Conservation (phyloP, 2,797 vertebrate genomes). For the Odontamblyopus lacepedii region DNA sequence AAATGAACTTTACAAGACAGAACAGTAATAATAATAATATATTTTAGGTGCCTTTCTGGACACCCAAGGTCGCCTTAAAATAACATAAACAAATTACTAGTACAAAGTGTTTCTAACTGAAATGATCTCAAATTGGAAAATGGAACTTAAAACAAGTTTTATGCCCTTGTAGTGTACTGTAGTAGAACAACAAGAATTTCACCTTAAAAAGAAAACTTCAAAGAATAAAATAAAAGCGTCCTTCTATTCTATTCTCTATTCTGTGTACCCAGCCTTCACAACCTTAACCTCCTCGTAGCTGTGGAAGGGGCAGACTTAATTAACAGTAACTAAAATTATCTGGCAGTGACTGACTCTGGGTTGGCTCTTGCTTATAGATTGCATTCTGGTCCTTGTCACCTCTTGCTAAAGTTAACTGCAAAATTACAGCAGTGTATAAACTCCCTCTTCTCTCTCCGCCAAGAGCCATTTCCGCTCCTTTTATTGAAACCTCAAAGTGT, state of each 20-base stretch:
- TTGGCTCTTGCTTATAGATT: slow-evolving; percentile 7
- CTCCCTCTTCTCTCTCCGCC: slow-evolving; percentile 10
- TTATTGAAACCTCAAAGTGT: slow-evolving; percentile 18
- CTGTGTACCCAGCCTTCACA: neutral
- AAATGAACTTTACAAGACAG: no score
- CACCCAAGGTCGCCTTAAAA: no score
- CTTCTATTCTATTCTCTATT: neutral
- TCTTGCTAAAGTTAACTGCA: slow-evolving; percentile 1
- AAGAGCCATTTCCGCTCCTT: slow-evolving; percentile 15
- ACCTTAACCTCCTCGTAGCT: no score
- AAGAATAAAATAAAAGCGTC: neutral
- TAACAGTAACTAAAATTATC: neutral
- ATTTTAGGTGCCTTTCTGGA: no score
- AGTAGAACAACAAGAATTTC: neutral
- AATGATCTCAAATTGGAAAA: neutral
- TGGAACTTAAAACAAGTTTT: neutral
- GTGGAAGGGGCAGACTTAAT: neutral
- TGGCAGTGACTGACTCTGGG: neutral
- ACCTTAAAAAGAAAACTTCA: neutral
- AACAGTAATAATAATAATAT: no score
- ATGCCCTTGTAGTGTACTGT: neutral
- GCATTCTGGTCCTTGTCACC: neutral
- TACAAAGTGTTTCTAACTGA: no score
- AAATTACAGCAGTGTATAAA: slow-evolving; percentile 8
- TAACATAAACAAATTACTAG: no score